A percentile compares a stretch with the other conserved stretches of the same genome.
These are phyloP conservation scores for Pelodytes ibericus DNA, from an alignment of 2,797 vertebrate genomes.

Conservation along the genomic window DNA sequence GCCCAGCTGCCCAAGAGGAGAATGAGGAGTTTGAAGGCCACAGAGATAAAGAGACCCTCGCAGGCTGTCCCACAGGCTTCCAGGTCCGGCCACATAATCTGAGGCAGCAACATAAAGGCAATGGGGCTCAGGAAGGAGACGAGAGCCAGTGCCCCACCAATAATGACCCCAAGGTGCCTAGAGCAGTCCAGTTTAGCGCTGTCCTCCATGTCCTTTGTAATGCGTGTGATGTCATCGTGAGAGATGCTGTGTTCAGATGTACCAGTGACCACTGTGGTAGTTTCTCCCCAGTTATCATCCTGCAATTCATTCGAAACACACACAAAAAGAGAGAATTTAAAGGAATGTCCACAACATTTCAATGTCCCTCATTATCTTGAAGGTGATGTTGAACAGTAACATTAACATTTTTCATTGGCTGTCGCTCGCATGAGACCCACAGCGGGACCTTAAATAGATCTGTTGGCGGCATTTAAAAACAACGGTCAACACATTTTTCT, in stretches of 20 bases:
- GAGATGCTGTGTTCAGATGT: constrained; percentile 93
- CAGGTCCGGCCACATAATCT: constrained; percentile 84
- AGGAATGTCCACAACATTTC: too few species aligned
- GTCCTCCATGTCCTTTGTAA: constrained; percentile 95
- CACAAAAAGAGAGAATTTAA: neutral
- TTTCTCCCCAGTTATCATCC: constrained; percentile 96
- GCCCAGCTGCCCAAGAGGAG: constrained; percentile 93
- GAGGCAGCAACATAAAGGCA: constrained; percentile 89
- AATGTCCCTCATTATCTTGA: too few species aligned
- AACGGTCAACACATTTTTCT: too few species aligned
- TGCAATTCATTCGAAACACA: too few species aligned
- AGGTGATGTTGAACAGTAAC: too few species aligned
- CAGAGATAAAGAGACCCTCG: constrained; percentile 93
- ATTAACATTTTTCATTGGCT: too few species aligned
- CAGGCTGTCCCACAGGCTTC: constrained; percentile 89
- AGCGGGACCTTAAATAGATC: too few species aligned
- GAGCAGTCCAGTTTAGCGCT: constrained; percentile 85
- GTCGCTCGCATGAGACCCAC: too few species aligned
- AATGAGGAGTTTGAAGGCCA: constrained; percentile 96
- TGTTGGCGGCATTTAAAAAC: too few species aligned
- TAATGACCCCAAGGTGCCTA: constrained; percentile 80
- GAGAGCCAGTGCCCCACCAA: constrained; percentile 81
- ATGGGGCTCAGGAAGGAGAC: constrained; percentile 89
- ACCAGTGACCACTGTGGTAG: constrained; percentile 89
- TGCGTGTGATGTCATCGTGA: constrained; percentile 89